Percentiles rank a stretch among this genome's conserved stretches.
phyloP scores from a whole-genome alignment of 2,113 vertebrate species.

The Apteryx mantelli region DNA sequence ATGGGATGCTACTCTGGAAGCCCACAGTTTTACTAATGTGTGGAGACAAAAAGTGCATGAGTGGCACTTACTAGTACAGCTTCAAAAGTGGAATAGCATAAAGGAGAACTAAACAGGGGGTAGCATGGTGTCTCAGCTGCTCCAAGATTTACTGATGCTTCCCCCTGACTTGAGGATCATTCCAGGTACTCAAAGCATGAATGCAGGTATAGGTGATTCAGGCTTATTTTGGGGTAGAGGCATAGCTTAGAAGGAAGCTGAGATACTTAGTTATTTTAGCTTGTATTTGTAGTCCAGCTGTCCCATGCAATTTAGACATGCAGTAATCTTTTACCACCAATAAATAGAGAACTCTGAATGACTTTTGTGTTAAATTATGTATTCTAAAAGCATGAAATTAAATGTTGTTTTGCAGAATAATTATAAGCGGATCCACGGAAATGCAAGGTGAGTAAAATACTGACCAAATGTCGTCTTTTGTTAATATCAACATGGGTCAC shows the following conservation, averaged over 20 bases:
- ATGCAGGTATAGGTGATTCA: background rate
- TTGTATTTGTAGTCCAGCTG: background rate
- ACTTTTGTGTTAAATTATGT: background rate
- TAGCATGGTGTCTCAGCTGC: background rate
- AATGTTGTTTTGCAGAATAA: constrained; percentile 43
- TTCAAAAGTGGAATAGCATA: background rate
- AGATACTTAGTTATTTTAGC: background rate
- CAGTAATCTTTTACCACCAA: background rate
- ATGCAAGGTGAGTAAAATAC: constrained; percentile 59
- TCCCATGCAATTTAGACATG: background rate
- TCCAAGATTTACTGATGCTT: background rate
- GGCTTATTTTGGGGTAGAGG: background rate
- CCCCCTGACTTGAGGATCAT: background rate
- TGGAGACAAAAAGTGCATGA: background rate
- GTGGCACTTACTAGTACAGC: background rate
- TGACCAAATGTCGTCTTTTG: background rate
- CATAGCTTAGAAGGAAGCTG: background rate
- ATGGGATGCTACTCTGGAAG: background rate
- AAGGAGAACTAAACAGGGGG: background rate
- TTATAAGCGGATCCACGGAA: background rate
- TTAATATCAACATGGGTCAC: background rate
- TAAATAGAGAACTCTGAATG: background rate
- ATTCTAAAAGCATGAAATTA: background rate
- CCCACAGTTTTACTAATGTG: background rate
- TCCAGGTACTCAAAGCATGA: background rate